phyloP scores from a whole-genome alignment of 2,113 vertebrate species.

The Nestor notabilis region DNA sequence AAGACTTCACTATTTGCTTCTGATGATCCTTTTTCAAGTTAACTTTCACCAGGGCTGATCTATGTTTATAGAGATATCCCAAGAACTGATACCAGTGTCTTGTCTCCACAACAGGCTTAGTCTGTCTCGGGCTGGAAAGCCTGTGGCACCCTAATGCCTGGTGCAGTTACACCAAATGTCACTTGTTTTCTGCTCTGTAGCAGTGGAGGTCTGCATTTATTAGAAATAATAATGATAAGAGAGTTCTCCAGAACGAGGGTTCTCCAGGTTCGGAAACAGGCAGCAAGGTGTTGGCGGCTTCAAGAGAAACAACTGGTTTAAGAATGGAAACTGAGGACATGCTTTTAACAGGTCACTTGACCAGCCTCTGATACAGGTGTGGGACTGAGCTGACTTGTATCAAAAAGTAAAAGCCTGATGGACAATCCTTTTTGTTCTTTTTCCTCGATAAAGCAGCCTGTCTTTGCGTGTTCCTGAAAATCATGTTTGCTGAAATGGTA shows the following conservation, averaged over 20 bases:
- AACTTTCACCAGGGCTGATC: neutral
- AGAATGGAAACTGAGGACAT: constrained; percentile 76
- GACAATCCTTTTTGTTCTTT: neutral
- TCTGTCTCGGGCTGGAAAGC: neutral
- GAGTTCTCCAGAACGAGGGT: constrained; percentile 22
- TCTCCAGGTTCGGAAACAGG: constrained; percentile 24
- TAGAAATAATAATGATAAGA: neutral
- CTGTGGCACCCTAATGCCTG: rapidly evolving
- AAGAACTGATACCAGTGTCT: neutral
- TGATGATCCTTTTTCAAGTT: neutral
- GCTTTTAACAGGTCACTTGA: constrained; percentile 71
- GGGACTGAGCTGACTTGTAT: constrained; percentile 18
- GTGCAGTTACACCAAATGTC: neutral
- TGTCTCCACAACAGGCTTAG: neutral
- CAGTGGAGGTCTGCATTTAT: neutral
- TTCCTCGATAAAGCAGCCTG: neutral
- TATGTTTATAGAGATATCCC: neutral
- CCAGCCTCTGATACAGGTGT: neutral
- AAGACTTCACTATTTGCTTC: neutral
- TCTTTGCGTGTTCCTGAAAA: neutral
- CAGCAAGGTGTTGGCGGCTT: constrained; percentile 41
- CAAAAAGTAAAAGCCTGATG: constrained; percentile 29
- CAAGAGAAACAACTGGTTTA: constrained; percentile 52
- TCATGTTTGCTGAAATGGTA: neutral
- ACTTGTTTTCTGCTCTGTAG: neutral